phyloP scores from a whole-genome alignment of 1,140 invertebrate genomes.

The Elysia chlorotica region DNA sequence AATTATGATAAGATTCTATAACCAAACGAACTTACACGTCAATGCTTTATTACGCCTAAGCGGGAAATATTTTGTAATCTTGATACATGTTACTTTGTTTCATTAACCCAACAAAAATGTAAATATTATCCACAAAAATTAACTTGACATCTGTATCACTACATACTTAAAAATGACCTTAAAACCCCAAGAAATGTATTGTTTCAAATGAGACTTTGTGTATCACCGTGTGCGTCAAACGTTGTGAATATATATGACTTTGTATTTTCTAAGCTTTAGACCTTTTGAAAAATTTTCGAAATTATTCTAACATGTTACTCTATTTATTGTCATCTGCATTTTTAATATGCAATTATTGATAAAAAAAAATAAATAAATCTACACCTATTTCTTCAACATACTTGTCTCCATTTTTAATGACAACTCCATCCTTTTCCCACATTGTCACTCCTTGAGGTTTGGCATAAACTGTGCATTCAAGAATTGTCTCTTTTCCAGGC shows the following conservation, averaged over 20 bases:
- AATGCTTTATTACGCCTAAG: too few species aligned
- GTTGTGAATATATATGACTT: not conserved
- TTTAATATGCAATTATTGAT: not conserved
- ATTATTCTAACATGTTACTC: not conserved
- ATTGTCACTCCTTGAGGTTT: slow-evolving; percentile 83
- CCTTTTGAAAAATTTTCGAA: not conserved
- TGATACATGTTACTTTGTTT: too few species aligned
- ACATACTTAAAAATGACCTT: too few species aligned
- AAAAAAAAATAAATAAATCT: too few species aligned
- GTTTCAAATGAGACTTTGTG: too few species aligned
- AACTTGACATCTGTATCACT: too few species aligned
- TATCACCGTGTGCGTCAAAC: not conserved
- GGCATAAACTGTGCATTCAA: slow-evolving; percentile 87
- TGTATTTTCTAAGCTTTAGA: too few species aligned
- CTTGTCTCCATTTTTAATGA: slow-evolving; percentile 60
- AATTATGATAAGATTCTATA: not conserved
- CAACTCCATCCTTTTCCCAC: slow-evolving; percentile 81
- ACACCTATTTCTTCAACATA: slow-evolving; percentile 24
- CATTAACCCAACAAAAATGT: not conserved
- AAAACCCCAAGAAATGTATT: too few species aligned
- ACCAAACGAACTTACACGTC: not conserved
- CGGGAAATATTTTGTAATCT: too few species aligned
- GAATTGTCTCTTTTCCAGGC: slow-evolving; percentile 61
- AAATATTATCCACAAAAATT: not conserved
- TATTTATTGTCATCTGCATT: not conserved